Conservation (phyloP, 2,797 vertebrate species). For the Leuciscus waleckii region DNA sequence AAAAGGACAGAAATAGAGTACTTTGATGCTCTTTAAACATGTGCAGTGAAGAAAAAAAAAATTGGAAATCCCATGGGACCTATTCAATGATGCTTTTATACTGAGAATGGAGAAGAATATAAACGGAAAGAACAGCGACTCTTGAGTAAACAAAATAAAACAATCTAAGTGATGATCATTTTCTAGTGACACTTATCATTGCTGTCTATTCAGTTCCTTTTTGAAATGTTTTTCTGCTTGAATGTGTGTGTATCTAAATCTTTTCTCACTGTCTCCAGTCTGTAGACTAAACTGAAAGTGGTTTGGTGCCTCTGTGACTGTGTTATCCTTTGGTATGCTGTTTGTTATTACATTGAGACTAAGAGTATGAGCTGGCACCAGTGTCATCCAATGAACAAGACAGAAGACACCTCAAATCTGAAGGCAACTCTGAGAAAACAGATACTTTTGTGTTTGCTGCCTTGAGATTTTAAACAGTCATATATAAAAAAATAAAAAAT, state of each 20-base stretch:
- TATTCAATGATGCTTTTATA: conserved; percentile 10
- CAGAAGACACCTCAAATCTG: conserved; percentile 5
- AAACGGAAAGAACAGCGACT: neutral
- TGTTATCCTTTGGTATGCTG: conserved; percentile 44
- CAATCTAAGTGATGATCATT: neutral
- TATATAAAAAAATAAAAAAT: neutral
- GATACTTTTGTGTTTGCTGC: neutral
- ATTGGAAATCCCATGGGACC: conserved; percentile 39
- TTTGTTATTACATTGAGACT: conserved; percentile 50
- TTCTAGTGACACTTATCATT: conserved; percentile 23
- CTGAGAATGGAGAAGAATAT: neutral
- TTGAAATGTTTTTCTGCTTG: neutral
- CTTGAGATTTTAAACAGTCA: conserved; percentile 2
- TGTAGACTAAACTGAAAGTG: conserved; percentile 51
- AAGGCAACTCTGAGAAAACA: conserved; percentile 4
- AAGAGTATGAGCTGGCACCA: conserved; percentile 31
- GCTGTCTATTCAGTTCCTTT: conserved; percentile 11
- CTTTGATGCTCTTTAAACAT: conserved; percentile 7
- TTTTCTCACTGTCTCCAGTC: conserved; percentile 18
- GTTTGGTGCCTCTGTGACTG: conserved; percentile 50
- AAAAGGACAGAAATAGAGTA: conserved; percentile 19
- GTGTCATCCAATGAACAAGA: conserved; percentile 18
- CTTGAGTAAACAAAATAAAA: neutral
- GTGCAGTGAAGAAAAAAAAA: neutral
- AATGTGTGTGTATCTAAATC: conserved; percentile 4